Evolutionary conservation across 2,113 vertebrate genomes (phyloP).

Genomic region (Trematocara unimaculatum): DNA sequence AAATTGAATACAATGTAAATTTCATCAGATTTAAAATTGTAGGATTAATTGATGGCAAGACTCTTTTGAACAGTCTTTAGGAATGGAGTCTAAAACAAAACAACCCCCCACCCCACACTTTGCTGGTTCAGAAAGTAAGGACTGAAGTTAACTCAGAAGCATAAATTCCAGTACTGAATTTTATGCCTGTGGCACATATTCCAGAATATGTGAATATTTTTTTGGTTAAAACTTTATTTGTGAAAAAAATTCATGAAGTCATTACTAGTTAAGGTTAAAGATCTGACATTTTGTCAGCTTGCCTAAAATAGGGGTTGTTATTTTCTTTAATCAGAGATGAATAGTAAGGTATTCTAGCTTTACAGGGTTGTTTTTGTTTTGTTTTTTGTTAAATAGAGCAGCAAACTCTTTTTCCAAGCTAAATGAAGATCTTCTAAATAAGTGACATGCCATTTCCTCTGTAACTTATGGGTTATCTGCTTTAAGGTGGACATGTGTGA

Average conservation of each 20-base stretch:
- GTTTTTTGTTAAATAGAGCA: background rate
- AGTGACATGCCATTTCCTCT: background rate
- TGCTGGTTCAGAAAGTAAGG: background rate
- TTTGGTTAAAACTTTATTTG: background rate
- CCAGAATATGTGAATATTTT: background rate
- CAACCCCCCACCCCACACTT: background rate
- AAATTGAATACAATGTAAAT: background rate
- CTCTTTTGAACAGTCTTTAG: background rate
- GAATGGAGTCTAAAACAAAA: background rate
- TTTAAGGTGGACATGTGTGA: background rate
- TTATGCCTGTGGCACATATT: background rate
- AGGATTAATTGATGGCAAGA: background rate
- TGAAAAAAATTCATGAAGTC: background rate
- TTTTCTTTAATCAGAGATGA: background rate
- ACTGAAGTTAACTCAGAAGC: background rate
- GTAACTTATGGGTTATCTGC: background rate
- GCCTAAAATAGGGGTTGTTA: background rate
- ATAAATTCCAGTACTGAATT: background rate
- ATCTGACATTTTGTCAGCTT: background rate
- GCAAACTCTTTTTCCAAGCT: background rate
- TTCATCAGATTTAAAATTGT: background rate
- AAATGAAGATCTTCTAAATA: background rate
- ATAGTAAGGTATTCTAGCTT: background rate
- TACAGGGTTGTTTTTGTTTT: background rate
- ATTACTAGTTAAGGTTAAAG: background rate